phyloP scores from a whole-genome alignment of 2,888 invertebrate genomes.

The Beris morrisii region DNA sequence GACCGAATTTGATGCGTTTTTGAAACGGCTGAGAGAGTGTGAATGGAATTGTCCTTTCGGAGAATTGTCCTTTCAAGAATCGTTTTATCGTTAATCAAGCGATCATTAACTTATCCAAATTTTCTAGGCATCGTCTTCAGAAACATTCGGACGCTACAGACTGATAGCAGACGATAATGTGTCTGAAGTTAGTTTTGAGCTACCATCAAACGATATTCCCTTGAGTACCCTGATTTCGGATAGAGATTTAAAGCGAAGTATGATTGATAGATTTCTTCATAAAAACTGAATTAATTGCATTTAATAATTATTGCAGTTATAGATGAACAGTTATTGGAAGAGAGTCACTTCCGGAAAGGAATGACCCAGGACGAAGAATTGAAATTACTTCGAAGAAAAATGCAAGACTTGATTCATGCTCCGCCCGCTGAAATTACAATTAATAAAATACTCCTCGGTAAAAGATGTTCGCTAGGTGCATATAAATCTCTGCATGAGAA shows the following conservation, averaged over 20 bases:
- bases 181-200: conserved; percentile 53
- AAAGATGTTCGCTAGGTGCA: conserved; percentile 58
- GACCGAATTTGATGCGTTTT: too few species aligned
- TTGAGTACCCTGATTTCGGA: conserved; percentile 52
- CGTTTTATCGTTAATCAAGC: too few species aligned
- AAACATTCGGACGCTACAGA: conserved; percentile 28
- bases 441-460: conserved; percentile 58
- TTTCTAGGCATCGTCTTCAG: conserved; percentile 21
- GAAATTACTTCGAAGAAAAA: conserved; percentile 48
- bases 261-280: conserved; percentile 45
- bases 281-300: conserved; percentile 31
- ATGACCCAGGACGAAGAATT: conserved; percentile 55
- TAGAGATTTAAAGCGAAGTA: conserved; percentile 46
- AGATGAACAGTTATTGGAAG: conserved; percentile 61
- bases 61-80: too few species aligned
- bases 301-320: conserved; percentile 52
- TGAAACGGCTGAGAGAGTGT: too few species aligned
- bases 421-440: conserved; percentile 50
- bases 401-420: conserved; percentile 44
- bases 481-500: conserved; percentile 69
- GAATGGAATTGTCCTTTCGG: too few species aligned
- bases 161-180: conserved; percentile 47
- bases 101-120: neutral
- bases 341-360: conserved; percentile 50
- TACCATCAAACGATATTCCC: conserved; percentile 49